These are phyloP conservation scores for Chorisops tibialis DNA, from an alignment of 2,888 invertebrate species.

Conservation along the genomic window DNA sequence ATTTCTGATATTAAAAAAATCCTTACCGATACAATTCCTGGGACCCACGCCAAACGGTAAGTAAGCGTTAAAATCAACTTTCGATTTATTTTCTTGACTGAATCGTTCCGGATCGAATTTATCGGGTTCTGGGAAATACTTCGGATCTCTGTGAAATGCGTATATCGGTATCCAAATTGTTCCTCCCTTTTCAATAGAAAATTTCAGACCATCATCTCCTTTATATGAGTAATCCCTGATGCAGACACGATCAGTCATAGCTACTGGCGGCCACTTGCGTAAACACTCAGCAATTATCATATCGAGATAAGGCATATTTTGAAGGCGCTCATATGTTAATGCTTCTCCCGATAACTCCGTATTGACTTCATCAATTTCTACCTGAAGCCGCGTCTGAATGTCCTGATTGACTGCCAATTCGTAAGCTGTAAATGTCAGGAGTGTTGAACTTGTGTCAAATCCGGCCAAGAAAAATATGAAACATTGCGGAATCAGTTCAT, in stretches of 20 bases:
- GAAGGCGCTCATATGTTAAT: conserved; percentile 55
- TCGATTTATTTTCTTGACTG: conserved; percentile 48
- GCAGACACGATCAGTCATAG: conserved; percentile 54
- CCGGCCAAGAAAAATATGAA: conserved; percentile 54
- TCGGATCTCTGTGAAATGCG: conserved; percentile 50
- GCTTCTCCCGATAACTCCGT: conserved; percentile 45
- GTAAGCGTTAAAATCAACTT: conserved; percentile 46
- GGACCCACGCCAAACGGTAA: conserved; percentile 56
- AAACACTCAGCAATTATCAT: conserved; percentile 59
- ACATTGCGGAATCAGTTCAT: conserved; percentile 36
- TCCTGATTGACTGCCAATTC: conserved; percentile 57
- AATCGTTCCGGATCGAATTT: conserved; percentile 56
- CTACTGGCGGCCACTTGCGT: conserved; percentile 54
- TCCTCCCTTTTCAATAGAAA: conserved; percentile 26
- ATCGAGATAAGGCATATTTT: conserved; percentile 60
- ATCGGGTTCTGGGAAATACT: conserved; percentile 52
- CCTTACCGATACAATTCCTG: conserved; percentile 55
- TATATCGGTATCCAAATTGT: conserved; percentile 42
- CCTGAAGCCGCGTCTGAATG: conserved; percentile 53
- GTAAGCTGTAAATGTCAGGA: conserved; percentile 52
- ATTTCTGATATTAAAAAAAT: neutral
- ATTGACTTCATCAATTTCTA: conserved; percentile 53
- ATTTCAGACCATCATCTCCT: conserved; percentile 29
- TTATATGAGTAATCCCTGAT: conserved; percentile 52
- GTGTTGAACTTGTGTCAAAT: conserved; percentile 51